These are phyloP conservation scores for Batillaria attramentaria DNA, from an alignment of 1,140 invertebrate species.

Conservation along the genomic window DNA sequence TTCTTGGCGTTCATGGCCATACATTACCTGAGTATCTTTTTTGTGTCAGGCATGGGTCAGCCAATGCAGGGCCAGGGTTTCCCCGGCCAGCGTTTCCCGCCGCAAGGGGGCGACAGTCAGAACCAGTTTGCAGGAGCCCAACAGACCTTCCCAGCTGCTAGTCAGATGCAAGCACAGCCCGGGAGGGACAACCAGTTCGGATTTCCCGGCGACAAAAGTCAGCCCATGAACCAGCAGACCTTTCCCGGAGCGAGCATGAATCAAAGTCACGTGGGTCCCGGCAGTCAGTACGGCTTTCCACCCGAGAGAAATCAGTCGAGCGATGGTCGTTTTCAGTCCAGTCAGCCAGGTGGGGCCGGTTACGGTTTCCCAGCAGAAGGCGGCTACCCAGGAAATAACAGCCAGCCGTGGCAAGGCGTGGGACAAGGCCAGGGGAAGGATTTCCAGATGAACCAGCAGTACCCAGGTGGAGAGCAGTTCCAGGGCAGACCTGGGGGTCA, in stretches of 20 bases:
- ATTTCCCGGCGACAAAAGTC: not conserved
- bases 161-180: conserved; percentile 6
- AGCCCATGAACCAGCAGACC: not conserved
- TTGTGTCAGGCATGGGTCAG: conserved; percentile 23
- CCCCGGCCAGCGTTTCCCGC: conserved; percentile 22
- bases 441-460: conserved; percentile 1
- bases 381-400: conserved; percentile 12
- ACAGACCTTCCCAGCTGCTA: conserved; percentile 11
- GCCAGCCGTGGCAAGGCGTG: conserved; percentile 8
- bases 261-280: not conserved
- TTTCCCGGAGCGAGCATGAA: not conserved
- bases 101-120: conserved; percentile 8
- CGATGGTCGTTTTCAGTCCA: not conserved
- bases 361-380: conserved; percentile 1
- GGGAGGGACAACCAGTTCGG: conserved; percentile 24
- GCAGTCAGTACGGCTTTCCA: not conserved
- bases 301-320: not conserved
- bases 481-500: conserved; percentile 4
- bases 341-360: not conserved
- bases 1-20: no score
- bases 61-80: no score
- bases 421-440: conserved; percentile 26
- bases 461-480: not conserved
- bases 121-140: not conserved
- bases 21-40: no score